Conservation (phyloP, 2,113 vertebrate genomes). For the Maccullochella peelii region DNA sequence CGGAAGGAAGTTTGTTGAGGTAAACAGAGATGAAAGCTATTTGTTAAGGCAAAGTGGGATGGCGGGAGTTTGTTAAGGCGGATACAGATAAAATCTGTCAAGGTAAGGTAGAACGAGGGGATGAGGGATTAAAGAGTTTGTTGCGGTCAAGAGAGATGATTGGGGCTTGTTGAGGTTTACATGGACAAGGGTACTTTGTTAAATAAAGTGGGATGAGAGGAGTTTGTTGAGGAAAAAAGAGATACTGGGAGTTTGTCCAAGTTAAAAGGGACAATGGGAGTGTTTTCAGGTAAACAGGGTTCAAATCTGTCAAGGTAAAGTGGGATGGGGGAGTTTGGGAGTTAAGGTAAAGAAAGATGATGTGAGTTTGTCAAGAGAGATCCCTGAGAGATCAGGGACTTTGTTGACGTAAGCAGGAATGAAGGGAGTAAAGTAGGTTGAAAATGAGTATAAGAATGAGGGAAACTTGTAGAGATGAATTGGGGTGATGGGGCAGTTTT, state of each 20-base stretch:
- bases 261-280: no score
- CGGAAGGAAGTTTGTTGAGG: slow-evolving; percentile 89
- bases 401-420: background rate
- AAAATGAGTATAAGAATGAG: background rate
- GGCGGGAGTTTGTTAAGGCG: background rate
- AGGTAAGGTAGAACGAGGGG: slow-evolving; percentile 6
- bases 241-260: background rate
- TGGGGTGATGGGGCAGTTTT: background rate
- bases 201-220: no score
- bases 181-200: no score
- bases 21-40: slow-evolving; percentile 5
- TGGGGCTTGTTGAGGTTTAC: no score
- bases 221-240: background rate
- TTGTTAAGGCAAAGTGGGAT: background rate
- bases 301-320: no score
- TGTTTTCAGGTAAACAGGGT: no score
- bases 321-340: background rate
- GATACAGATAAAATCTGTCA: no score
- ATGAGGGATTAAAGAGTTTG: background rate
- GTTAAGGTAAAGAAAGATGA: background rate
- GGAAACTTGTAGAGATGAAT: background rate
- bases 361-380: background rate
- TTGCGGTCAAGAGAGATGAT: background rate
- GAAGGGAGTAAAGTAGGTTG: background rate
- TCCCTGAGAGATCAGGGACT: no score